Percentiles rank a stretch among this genome's conserved stretches.
Conservation (phyloP, 2,888 invertebrate genomes). For the Tolmerus cingulatus region DNA sequence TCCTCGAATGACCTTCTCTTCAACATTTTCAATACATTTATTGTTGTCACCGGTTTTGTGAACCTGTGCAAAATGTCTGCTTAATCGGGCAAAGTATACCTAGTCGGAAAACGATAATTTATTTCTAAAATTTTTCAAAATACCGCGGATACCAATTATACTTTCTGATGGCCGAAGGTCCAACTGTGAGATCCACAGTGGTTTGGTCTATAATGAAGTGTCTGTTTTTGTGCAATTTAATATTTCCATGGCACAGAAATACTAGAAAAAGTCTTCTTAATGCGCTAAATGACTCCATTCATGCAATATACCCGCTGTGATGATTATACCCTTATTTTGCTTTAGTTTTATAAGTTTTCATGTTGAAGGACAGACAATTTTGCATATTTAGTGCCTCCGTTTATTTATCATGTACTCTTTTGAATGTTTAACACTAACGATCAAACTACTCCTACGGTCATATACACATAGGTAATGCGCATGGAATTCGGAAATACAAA, state of each 20-base stretch:
- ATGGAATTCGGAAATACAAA: neutral
- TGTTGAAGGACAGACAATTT: neutral
- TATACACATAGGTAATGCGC: neutral
- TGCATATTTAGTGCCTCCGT: neutral
- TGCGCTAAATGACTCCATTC: neutral
- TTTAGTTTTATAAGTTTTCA: neutral
- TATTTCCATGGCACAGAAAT: neutral
- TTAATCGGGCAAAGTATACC: no score
- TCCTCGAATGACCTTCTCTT: no score
- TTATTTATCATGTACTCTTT: no score
- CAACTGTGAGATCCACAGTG: neutral
- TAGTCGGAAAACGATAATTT: neutral
- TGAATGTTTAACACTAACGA: no score
- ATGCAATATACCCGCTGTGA: neutral
- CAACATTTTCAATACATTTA: no score
- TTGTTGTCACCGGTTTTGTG: no score
- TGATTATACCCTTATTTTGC: neutral
- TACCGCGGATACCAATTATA: neutral
- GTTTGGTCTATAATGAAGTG: neutral
- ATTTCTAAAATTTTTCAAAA: neutral
- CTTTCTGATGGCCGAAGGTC: neutral
- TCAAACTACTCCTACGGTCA: neutral
- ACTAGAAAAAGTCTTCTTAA: neutral
- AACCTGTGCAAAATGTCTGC: no score
- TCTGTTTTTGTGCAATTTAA: neutral